phyloP scores from a whole-genome alignment of 1,140 invertebrate species.

The Forficula auricularia region DNA sequence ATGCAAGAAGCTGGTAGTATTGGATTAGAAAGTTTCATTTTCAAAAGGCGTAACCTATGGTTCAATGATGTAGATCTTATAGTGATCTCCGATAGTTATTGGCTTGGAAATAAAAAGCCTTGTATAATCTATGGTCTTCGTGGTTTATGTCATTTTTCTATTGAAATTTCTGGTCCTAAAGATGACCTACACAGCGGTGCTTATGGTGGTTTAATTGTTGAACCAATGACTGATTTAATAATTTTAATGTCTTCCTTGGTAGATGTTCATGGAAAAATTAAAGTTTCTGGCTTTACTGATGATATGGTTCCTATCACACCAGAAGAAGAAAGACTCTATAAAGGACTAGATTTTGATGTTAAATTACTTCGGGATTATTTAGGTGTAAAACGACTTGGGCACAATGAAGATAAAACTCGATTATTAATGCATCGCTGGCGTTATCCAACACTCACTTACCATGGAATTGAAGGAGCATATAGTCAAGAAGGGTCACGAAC shows the following conservation, averaged over 20 bases:
- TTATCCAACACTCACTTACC: slow-evolving; percentile 36
- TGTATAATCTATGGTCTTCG: slow-evolving; percentile 45
- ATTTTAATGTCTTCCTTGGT: slow-evolving; percentile 62
- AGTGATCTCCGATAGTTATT: slow-evolving; percentile 48
- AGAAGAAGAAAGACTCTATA: slow-evolving; percentile 34
- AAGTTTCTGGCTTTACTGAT: slow-evolving; percentile 60
- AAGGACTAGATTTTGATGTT: slow-evolving; percentile 36
- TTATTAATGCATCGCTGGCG: slow-evolving; percentile 37
- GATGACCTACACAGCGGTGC: slow-evolving; percentile 95
- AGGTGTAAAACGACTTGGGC: slow-evolving; percentile 27
- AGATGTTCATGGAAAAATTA: slow-evolving; percentile 69
- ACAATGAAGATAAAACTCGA: slow-evolving; percentile 19
- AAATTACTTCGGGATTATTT: slow-evolving; percentile 32
- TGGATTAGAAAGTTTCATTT: slow-evolving; percentile 40
- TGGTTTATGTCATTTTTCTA: slow-evolving; percentile 40
- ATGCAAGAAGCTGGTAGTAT: slow-evolving; percentile 46
- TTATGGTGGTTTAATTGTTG: slow-evolving; percentile 77
- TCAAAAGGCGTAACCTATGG: slow-evolving; percentile 44
- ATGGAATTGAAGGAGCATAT: slow-evolving; percentile 47
- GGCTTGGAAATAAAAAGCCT: slow-evolving; percentile 45
- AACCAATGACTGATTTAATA: slow-evolving; percentile 78
- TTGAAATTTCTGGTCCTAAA: slow-evolving; percentile 52
- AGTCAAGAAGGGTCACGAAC: slow-evolving; percentile 38
- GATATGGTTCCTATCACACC: slow-evolving; percentile 30
- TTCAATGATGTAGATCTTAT: slow-evolving; percentile 36